phyloP scores from a whole-genome alignment of 2,797 vertebrate species.

The Bradypodion pumilum region DNA sequence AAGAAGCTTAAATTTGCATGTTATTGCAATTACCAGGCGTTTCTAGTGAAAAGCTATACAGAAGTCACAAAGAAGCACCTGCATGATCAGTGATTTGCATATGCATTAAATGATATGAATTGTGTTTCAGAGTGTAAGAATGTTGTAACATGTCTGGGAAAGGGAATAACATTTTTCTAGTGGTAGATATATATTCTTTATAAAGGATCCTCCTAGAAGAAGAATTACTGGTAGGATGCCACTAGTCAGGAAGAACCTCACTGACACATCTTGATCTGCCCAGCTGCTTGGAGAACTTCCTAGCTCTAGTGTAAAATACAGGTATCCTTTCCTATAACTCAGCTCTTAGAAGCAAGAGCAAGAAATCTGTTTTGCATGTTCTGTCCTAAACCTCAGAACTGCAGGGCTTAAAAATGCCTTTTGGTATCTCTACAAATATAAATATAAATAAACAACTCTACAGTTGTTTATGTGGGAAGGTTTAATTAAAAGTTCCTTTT shows the following conservation, averaged over 20 bases:
- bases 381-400: background rate
- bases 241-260: background rate
- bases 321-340: background rate
- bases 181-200: background rate
- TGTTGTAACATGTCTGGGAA: background rate
- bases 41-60: background rate
- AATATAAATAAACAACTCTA: background rate
- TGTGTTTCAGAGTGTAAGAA: background rate
- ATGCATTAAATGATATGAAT: background rate
- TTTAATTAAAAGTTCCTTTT: background rate
- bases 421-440: background rate
- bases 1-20: too few species aligned
- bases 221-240: background rate
- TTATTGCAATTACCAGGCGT: background rate
- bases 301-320: background rate
- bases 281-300: background rate
- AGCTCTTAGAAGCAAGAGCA: background rate
- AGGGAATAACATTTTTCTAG: background rate
- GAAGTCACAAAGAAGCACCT: background rate
- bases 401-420: background rate
- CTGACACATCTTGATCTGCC: background rate
- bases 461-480: background rate
- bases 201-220: background rate
- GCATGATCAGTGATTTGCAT: background rate
- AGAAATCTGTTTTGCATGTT: background rate